Base-by-base conservation (phyloP, 1,140 invertebrate species). In the Riptortus pedestris region DNA sequence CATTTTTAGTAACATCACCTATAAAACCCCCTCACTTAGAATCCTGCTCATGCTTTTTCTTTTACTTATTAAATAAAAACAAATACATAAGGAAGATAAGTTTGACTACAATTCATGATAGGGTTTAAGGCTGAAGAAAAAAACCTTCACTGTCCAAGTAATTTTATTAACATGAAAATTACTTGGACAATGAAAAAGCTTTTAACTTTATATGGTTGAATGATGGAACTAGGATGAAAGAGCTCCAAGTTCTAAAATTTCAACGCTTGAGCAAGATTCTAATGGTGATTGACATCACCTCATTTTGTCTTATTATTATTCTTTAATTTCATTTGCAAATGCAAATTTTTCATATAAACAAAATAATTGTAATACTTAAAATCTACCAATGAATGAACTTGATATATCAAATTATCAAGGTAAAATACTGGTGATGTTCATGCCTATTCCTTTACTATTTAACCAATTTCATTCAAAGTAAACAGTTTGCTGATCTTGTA, bases 1-100 rank as follows among this genome's bases (percentile, higher is more conserved):
- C 77, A 75, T 74, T 75, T 79, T 79, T 79, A 79, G 78, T 79
- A 74, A 72, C 69, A 72, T 72, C 65, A 68, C 76, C 76, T 78
- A 77, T 70, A 76, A 67, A 72, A 77, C 74, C 77, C 78, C 72
- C 69, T 67, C 66, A 70, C 67, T 73, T 72, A 72, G 69, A 72
- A 71, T 71, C 72, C 62, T 69, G 66, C 69, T 64, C 58, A 22
- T 20, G 20, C 61, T 28, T 48, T 38, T 59, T 29, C n/a, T 12
- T 60, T 38, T 38, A 26, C 11, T 60, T 43, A 38, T 38, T 38
- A 43, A 58, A 29, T 14, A 14, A 52, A 12, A 52, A 2, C 18
- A 52, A 3, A 52, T 20, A 2, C 24, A 18, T 52, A 52, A 52
- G 1, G 22, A 52, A 52, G 12, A 3, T 20, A n/a, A n/a, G n/a